Conservation (phyloP, 2,888 invertebrate genomes). For the Spodoptera exigua region DNA sequence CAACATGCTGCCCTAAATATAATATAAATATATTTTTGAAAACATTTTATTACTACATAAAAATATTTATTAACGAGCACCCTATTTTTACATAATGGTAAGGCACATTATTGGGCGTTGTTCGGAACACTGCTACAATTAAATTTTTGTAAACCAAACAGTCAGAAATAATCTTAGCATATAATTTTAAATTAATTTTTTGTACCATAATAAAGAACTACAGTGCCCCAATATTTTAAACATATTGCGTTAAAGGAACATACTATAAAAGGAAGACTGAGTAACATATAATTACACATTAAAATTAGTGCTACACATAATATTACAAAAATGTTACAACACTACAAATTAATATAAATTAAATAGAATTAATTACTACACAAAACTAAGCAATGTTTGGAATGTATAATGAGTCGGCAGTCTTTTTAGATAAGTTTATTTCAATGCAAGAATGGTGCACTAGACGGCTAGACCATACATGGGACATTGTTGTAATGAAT, state of each 20-base stretch:
- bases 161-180: background rate
- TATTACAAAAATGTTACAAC: slow-evolving; percentile 65
- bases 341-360: slow-evolving; percentile 72
- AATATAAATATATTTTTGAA: slow-evolving; percentile 46
- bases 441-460: slow-evolving; percentile 29
- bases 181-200: slow-evolving; percentile 4
- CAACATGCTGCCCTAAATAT: slow-evolving; percentile 48
- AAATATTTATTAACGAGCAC: slow-evolving; percentile 66
- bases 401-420: slow-evolving; percentile 73
- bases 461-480: slow-evolving; percentile 15
- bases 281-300: slow-evolving; percentile 56
- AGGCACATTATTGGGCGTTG: slow-evolving; percentile 63
- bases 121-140: slow-evolving; percentile 47
- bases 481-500: background rate
- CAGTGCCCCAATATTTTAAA: slow-evolving; percentile 34
- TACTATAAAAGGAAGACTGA: slow-evolving; percentile 58
- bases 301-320: slow-evolving; percentile 47
- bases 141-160: background rate
- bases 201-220: slow-evolving; percentile 14
- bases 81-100: slow-evolving; percentile 63
- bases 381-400: slow-evolving; percentile 67
- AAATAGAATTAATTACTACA: slow-evolving; percentile 57
- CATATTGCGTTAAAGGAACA: slow-evolving; percentile 54
- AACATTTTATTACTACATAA: slow-evolving; percentile 46
- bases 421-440: slow-evolving; percentile 60